Evolutionary conservation across 2,888 invertebrate genomes (phyloP), one percentile per base, ranked within the genome.

Genomic region (Apoda limacodes): DNA sequence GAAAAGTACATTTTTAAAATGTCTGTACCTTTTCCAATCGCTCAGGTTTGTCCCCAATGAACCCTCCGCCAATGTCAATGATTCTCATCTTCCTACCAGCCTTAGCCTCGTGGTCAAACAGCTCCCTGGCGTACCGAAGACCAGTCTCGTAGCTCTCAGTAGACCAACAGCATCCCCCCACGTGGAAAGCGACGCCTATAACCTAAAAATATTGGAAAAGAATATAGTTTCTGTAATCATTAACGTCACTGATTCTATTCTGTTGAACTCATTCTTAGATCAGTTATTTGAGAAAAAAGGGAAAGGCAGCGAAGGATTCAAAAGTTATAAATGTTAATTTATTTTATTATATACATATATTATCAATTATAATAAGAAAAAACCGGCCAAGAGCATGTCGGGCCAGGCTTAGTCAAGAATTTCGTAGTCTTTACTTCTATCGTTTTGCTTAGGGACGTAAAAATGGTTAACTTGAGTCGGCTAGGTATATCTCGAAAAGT

Each of bases 51-150:
- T 52, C 53, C 11, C 54, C 42, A 3, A 52, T 33, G 25, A 59
- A 61, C 1, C 60, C 60, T n/a, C 60, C 60, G 4, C 60, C 60
- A 9, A 61, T 56, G 22, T 61, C 58, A 1, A 61, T 47, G 3
- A 61, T 55, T 14, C 28, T 45, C 61, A 63, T 60, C 3, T 22
- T 22, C 20, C 60, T 50, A 0, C 59, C 60, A 2, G 51, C 48
- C 9, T 22, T 34, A 1, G 48, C 48, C 32, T 61, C 60, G 31
- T 60, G 45, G 19, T 60, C 55, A 26, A 61, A 60, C 25, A 62
- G 38, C 4, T 37, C 37, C 35, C 43, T 49, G 3, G 51, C 52
- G 4, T 43, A 39, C 15, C 32, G 46, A 9, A 59, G 34, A 3
- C 56, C 60, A 5, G 40, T 22, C 7, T 42, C 39, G 33, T 55